Evolutionary conservation across 2,888 invertebrate species (phyloP).

Genomic region (Aphodius granarius): DNA sequence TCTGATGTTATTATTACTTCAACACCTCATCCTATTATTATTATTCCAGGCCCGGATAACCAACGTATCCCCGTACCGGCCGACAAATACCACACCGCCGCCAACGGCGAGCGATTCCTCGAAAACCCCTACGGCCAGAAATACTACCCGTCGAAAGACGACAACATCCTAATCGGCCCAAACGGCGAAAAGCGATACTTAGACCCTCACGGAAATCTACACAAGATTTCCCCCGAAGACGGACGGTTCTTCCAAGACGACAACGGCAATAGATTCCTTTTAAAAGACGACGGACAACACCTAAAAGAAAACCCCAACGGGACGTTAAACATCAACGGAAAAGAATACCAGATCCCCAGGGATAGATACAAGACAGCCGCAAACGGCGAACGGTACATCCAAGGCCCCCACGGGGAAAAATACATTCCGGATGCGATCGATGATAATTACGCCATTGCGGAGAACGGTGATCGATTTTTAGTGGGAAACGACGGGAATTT

Average conservation of each 20-base stretch:
- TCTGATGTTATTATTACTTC: too few species aligned
- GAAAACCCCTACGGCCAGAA: constrained; percentile 20
- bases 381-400: constrained; percentile 21
- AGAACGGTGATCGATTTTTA: constrained; percentile 17
- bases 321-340: background rate
- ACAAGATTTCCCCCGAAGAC: constrained; percentile 18
- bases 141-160: constrained; percentile 21
- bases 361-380: constrained; percentile 19
- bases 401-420: constrained; percentile 19
- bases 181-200: constrained; percentile 19
- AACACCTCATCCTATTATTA: too few species aligned
- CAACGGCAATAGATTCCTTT: background rate
- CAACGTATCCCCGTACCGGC: constrained; percentile 17
- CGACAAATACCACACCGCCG: constrained; percentile 16
- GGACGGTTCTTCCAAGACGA: constrained; percentile 17
- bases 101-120: constrained; percentile 21
- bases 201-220: constrained; percentile 15
- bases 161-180: constrained; percentile 16
- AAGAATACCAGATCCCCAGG: constrained; percentile 16
- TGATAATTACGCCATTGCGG: constrained; percentile 21
- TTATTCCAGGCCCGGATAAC: constrained; percentile 22
- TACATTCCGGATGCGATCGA: constrained; percentile 22
- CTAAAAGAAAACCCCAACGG: background rate
- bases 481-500: constrained; percentile 18
- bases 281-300: background rate